A percentile compares a stretch with the other conserved stretches of the same genome.
Conservation (phyloP, 2,113 vertebrate species). For the Sigmodon hispidus region DNA sequence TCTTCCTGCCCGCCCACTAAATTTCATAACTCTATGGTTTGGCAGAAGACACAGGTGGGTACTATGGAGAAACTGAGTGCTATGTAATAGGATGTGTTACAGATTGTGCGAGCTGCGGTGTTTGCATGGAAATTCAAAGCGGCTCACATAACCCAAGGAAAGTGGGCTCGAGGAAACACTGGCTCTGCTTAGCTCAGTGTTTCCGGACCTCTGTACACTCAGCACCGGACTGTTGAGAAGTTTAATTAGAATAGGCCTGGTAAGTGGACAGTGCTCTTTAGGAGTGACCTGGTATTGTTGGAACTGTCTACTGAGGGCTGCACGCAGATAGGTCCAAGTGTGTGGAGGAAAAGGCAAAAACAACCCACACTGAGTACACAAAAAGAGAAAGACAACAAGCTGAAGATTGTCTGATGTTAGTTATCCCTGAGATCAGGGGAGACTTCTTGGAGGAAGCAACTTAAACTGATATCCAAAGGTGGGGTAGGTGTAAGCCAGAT, state of each 20-base stretch:
- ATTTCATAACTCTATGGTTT: not conserved
- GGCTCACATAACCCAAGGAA: not conserved
- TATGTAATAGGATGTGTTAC: fast-evolving
- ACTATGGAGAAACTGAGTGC: not conserved
- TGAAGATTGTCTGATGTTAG: no score
- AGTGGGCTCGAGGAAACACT: not conserved
- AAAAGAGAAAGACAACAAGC: not conserved
- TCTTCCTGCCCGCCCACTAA: not conserved
- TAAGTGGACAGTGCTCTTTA: not conserved
- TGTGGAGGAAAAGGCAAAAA: not conserved
- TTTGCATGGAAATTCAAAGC: not conserved
- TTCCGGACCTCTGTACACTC: not conserved
- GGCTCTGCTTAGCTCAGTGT: not conserved
- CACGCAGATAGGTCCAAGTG: not conserved
- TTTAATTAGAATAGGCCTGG: not conserved
- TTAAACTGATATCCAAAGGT: not conserved
- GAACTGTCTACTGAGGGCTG: not conserved
- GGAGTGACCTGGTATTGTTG: not conserved
- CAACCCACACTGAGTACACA: not conserved
- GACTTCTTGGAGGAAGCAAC: not conserved
- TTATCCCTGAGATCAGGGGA: constrained; percentile 1
- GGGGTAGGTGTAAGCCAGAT: not conserved
- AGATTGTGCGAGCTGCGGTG: not conserved
- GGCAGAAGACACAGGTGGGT: not conserved
- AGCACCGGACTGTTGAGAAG: not conserved